Conservation (phyloP, 2,113 vertebrate genomes). For the Sphaerodactylus townsendi region DNA sequence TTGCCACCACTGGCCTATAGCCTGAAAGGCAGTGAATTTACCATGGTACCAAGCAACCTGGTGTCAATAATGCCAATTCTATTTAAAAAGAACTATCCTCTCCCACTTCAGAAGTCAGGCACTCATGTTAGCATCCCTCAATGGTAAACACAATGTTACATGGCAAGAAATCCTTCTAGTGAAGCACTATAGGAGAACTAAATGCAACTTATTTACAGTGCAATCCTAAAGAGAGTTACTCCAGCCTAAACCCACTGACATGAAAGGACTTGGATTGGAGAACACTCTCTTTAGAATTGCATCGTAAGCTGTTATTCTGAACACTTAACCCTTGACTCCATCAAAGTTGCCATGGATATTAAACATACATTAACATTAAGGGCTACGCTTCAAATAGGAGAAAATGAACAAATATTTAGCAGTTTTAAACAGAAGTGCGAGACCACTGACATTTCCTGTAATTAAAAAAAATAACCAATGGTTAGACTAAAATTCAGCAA, state of each 20-base stretch:
- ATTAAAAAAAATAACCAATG: neutral
- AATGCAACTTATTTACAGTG: neutral
- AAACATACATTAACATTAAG: slow-evolving; percentile 7
- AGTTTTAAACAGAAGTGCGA: neutral
- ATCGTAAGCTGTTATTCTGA: too few relatives aligned
- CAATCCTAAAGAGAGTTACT: too few relatives aligned
- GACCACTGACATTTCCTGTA: neutral
- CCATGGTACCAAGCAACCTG: neutral
- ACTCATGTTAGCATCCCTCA: neutral
- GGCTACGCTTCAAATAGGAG: neutral
- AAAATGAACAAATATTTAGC: neutral
- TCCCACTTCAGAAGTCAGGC: neutral
- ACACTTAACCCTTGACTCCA: neutral
- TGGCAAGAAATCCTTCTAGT: neutral
- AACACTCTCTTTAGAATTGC: too few relatives aligned
- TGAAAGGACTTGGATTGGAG: too few relatives aligned
- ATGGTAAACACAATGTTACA: neutral
- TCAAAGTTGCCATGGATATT: neutral
- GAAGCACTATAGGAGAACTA: neutral
- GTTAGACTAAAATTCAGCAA: neutral
- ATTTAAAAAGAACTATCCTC: neutral
- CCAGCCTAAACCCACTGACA: too few relatives aligned
- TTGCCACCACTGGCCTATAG: too few relatives aligned
- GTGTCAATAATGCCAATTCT: neutral
- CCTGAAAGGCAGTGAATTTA: neutral